Conservation (phyloP, 2,888 invertebrate genomes). For the Nesidiocoris tenuis region DNA sequence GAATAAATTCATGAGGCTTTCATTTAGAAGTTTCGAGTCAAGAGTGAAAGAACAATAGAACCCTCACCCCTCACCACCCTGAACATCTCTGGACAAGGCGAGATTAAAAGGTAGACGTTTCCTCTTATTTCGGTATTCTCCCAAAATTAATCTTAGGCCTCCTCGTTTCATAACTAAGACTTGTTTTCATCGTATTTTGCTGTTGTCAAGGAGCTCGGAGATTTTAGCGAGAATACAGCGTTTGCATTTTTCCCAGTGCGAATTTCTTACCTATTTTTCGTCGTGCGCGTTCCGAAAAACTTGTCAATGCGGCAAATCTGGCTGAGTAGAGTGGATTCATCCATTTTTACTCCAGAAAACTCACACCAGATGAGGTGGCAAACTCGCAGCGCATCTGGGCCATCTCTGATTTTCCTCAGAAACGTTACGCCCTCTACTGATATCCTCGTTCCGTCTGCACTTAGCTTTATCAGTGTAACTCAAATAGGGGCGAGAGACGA, state of each 20-base stretch:
- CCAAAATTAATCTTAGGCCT: constrained; percentile 26
- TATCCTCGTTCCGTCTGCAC: background rate
- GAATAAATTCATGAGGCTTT: constrained; percentile 39
- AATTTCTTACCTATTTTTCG: background rate
- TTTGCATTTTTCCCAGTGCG: too few species aligned
- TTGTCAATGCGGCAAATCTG: background rate
- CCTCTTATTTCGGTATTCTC: constrained; percentile 22
- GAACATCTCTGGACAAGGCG: background rate
- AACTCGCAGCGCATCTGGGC: too few species aligned
- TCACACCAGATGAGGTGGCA: too few species aligned
- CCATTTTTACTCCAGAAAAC: too few species aligned
- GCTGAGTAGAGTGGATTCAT: background rate
- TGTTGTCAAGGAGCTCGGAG: background rate
- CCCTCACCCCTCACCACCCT: background rate
- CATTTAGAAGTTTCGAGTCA: constrained; percentile 34
- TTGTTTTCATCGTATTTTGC: constrained; percentile 5
- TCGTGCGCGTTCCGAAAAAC: background rate
- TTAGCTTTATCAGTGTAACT: background rate
- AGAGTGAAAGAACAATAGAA: constrained; percentile 22
- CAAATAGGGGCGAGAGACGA: background rate
- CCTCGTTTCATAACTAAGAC: constrained; percentile 14
- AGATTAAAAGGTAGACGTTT: constrained; percentile 33
- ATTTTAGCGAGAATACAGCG: too few species aligned
- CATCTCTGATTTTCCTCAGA: background rate
- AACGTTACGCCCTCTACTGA: background rate